Base-by-base conservation (phyloP, 2,888 invertebrate species). In the Malthinus flaveolus region DNA sequence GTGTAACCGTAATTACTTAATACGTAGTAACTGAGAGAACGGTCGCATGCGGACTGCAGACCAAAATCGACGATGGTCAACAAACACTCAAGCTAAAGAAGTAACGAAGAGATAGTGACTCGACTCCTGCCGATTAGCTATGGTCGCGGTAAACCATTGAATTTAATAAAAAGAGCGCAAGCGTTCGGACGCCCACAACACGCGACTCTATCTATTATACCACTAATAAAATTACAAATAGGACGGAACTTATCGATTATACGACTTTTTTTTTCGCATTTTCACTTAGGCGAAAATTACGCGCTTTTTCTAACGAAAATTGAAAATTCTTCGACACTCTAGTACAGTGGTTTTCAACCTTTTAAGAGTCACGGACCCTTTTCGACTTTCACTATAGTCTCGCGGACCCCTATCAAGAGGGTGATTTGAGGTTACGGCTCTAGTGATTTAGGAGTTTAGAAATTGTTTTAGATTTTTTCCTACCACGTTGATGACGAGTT, bases 141-240 rank as follows among this genome's bases (percentile, higher is more conserved):
- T 66, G 61, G 66, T 61, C 56, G 60, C 59, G 39, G 50, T 58
- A 59, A 54, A 60, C 56, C 62, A 59, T 62, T 57, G 60, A 59
- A 59, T 51, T 49, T 46, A 53, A 49, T 53, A 37, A 52, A 50
- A 51, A 69, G 56, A 65, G 75, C 75, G 75, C 75, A 75, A 70
- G 73, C 74, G 72, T 73, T 67, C 68, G 55, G 67, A 74, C 75
- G 74, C 75, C 75, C 74, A 75, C 75, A 73, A 74, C 75, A 75
- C 74, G 74, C 74, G 74, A 61, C 61, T 42, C 23, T 23, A 23
- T 23, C 23, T 23, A 23, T 23, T 23, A 23, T 23, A 55, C 52
- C 36, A 64, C 63, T 66, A 66, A 66, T 66, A 60, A 56, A 66
- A 64, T 64, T 61, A 59, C 61, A 49, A 52, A 48, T 49, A 46